These are phyloP conservation scores for Rhinella marina DNA, from an alignment of 2,797 vertebrate genomes.

Conservation along the genomic window DNA sequence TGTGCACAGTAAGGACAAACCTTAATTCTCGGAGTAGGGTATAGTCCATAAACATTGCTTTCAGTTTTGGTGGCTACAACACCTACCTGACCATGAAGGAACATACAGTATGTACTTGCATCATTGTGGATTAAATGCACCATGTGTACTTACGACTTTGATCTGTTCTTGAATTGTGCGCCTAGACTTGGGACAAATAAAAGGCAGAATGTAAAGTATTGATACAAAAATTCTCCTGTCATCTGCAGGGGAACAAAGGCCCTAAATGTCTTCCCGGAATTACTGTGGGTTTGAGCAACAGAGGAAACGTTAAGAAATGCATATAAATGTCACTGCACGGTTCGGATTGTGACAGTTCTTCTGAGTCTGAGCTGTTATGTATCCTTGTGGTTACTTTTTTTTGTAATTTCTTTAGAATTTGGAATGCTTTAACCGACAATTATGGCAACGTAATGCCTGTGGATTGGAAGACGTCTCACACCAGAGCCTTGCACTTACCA, in stretches of 20 bases:
- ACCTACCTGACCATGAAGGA: too few species aligned
- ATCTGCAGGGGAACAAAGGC: neutral
- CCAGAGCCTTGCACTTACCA: conserved; percentile 90
- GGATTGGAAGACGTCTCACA: conserved; percentile 98
- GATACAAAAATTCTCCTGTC: neutral
- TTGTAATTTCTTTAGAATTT: conserved; percentile 80
- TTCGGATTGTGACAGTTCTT: neutral
- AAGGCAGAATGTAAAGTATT: neutral
- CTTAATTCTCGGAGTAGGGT: too few species aligned
- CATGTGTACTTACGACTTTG: too few species aligned
- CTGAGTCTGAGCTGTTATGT: neutral
- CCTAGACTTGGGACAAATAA: neutral
- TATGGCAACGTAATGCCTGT: conserved; percentile 97
- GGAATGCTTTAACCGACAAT: conserved; percentile 96
- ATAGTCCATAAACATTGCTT: too few species aligned
- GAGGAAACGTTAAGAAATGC: neutral
- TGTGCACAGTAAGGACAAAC: too few species aligned
- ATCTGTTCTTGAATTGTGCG: neutral
- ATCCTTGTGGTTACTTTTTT: neutral
- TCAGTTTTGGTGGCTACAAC: too few species aligned
- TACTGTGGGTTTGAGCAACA: neutral
- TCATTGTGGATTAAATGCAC: neutral
- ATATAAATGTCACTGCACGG: neutral
- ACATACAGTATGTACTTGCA: neutral
- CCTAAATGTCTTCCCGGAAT: neutral